A percentile compares a stretch with the other conserved stretches of the same genome.
Evolutionary conservation across 2,113 vertebrate genomes (phyloP).

Genomic region (Micromys minutus): DNA sequence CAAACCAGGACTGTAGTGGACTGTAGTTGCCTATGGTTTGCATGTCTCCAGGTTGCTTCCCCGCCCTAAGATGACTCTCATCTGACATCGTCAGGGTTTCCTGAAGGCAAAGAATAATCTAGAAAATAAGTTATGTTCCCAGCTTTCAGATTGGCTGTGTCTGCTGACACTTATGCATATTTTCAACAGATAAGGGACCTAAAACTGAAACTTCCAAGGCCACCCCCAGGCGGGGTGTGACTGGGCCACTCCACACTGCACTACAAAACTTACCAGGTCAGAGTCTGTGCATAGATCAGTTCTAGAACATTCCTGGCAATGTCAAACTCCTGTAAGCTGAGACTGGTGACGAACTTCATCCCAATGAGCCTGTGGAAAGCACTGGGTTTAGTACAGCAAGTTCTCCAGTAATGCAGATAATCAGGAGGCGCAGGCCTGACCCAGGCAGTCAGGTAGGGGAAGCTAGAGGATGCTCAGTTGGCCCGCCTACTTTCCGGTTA

Average conservation of each 20-base stretch:
- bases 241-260: not conserved
- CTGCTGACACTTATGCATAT: not conserved
- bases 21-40: not conserved
- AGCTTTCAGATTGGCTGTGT: not conserved
- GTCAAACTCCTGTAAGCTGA: constrained; percentile 94
- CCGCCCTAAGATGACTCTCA: not conserved
- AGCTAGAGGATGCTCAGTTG: not conserved
- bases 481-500: not conserved
- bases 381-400: not conserved
- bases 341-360: constrained; percentile 81
- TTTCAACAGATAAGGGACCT: not conserved
- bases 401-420: not conserved
- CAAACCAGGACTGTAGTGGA: not conserved
- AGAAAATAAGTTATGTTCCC: not conserved
- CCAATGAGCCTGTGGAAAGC: constrained; percentile 89
- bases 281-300: constrained; percentile 95
- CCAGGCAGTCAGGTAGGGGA: not conserved
- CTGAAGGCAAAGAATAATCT: not conserved
- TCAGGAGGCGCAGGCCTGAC: not conserved
- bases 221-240: not conserved
- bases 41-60: not conserved
- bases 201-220: not conserved
- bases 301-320: constrained; percentile 95
- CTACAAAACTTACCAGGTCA: constrained; percentile 90
- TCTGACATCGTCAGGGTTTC: not conserved